Base-by-base conservation (phyloP, 2,113 vertebrate species). In the Otus sunia region DNA sequence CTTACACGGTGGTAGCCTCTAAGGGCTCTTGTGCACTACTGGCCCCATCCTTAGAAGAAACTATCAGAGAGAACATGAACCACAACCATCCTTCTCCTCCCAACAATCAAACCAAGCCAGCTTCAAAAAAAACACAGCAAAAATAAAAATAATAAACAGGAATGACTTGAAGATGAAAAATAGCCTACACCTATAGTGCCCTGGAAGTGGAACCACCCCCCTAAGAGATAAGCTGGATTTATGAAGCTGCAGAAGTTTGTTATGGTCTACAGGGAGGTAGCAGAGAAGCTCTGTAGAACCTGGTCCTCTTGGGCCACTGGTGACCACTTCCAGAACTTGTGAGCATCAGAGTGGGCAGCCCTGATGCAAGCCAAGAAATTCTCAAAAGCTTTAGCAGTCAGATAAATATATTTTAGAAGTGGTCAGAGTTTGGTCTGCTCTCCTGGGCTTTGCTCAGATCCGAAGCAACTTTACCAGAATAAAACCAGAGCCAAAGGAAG, bases 121-220 rank as follows among this genome's bases (percentile, higher is more conserved):
- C 37, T 30, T 52, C 86, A 9, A 32, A 50, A 47, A 64, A 64
- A 13, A 8, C 69, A 7, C 30, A 20, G 30, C 12, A 19, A 56
- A 29, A 85, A 29, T 0, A 8, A 14, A 47, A 71, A 34, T 2
- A 27, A 89, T 5, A 15, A 12, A 11, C 3, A 20, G 34, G 9
- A 43, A 13, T 19, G 47, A 21, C 8, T 1, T 7, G 25, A 29
- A 15, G 34, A 15, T 0, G 5, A 75, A 15, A 88, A 55, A 21
- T 2, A 2, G 4, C 69, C 15, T 4, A 1, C 0, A 0, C 39
- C 14, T 18, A 27, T 0, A 3, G 56, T 0, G 13, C 10, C 62
- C 34, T 6, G 68, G 45, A 32, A 45, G 17, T 0, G 12, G n/a
- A 30, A 8, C 15, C 9, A 47, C 26, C 6, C 67, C 21, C n/a